Conservation (phyloP, 1,140 invertebrate species). For the Hormaphis cornu region DNA sequence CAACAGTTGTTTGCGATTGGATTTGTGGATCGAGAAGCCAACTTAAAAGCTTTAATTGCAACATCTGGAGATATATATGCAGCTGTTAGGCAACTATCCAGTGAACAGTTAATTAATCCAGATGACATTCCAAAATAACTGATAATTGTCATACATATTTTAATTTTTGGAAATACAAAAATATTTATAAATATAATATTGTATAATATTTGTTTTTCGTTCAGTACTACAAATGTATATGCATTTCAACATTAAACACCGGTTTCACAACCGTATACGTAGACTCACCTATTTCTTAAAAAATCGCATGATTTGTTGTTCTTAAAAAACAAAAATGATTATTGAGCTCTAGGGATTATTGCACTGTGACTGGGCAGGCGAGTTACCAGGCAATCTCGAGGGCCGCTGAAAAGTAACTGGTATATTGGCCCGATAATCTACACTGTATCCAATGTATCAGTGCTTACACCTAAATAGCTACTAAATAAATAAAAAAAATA, state of each 20-base stretch:
- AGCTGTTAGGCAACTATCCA: slow-evolving; percentile 82
- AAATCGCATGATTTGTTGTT: too few relatives aligned
- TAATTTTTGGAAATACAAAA: slow-evolving; percentile 19
- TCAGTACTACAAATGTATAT: slow-evolving; percentile 18
- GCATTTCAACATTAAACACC: slow-evolving; percentile 12
- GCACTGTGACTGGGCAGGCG: neutral
- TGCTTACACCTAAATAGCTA: too few relatives aligned
- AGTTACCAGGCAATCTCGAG: too few relatives aligned
- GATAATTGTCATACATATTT: slow-evolving; percentile 21
- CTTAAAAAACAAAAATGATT: neutral
- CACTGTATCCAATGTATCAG: too few relatives aligned
- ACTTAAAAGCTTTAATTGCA: slow-evolving; percentile 91
- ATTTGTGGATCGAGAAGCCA: slow-evolving; percentile 94
- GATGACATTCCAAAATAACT: slow-evolving; percentile 52
- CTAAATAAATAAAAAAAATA: too few relatives aligned
- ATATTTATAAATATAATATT: too few relatives aligned
- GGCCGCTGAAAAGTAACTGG: too few relatives aligned
- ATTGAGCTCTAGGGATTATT: too few relatives aligned
- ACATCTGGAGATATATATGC: slow-evolving; percentile 97
- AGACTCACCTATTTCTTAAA: slow-evolving; percentile 16
- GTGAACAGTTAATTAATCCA: slow-evolving; percentile 64
- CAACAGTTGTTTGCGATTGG: slow-evolving; percentile 96
- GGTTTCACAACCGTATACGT: slow-evolving; percentile 5
- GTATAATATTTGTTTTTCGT: slow-evolving; percentile 14
- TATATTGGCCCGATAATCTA: too few relatives aligned